phyloP scores from a whole-genome alignment of 2,113 vertebrate species.

The Bos indicus region DNA sequence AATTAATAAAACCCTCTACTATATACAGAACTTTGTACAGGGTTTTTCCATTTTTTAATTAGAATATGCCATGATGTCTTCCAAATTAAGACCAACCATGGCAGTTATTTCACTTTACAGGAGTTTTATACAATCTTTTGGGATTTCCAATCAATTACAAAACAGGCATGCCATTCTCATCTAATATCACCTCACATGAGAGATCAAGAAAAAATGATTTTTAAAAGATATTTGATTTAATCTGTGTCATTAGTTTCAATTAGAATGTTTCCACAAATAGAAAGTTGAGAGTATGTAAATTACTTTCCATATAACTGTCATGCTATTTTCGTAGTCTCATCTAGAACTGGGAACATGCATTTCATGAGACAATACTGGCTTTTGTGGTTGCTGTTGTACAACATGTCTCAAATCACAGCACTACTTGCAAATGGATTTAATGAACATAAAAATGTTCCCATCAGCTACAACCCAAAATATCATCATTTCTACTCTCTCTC shows the following conservation, averaged over 20 bases:
- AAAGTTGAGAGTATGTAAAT: slow-evolving; percentile 22
- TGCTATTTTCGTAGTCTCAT: background rate
- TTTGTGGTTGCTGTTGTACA: background rate
- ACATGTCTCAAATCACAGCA: background rate
- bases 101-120: background rate
- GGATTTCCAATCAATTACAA: background rate
- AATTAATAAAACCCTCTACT: background rate
- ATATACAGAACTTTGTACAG: background rate
- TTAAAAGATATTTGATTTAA: background rate
- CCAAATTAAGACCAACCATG: background rate
- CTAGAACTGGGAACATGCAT: background rate
- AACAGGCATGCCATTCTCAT: background rate
- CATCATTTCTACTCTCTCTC: background rate
- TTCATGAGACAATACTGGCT: background rate
- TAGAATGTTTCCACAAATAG: background rate
- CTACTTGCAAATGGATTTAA: slow-evolving; percentile 24
- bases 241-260: background rate
- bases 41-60: background rate
- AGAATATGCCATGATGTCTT: background rate
- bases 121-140: background rate
- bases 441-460: slow-evolving; percentile 16
- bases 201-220: background rate
- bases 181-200: background rate
- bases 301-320: background rate
- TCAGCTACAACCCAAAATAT: background rate